Base-by-base conservation (phyloP, 35 echinoderm and acorn worm species). In the Strongylocentrotus purpuratus region DNA sequence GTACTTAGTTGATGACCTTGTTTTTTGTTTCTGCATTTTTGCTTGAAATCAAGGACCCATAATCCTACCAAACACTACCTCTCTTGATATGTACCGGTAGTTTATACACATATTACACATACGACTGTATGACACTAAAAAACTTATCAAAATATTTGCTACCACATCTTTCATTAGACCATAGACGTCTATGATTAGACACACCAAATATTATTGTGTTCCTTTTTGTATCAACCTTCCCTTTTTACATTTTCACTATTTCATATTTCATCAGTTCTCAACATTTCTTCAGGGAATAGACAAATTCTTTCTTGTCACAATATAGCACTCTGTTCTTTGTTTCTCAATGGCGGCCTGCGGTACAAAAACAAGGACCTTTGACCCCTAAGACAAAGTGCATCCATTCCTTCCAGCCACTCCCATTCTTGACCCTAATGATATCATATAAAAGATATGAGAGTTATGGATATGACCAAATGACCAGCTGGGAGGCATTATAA, bases 271-370 rank as follows among this genome's bases (percentile, higher is more conserved):
- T 28, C 65, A 28, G 65, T 78, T 3, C 28, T 28, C 65, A 5
- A 7, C 18, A 78, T 78, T 78, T 78, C 65, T 78, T 22, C 22
- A n/a, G 65, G 65, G 65, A 78, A 78, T 78, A 78, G 65, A 78
- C 65, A 78, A 22, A 78, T 78, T 78, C 65, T 78, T 28, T 78
- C 65, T 78, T 78, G 65, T 78, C 65, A 78, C 22, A 78, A 78
- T 78, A 78, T 78, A 78, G 65, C 65, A 78, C 65, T 78, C 65
- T 78, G 65, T 78, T 78, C 65, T 78, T 78, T 78, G 65, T 78
- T 78, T 78, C 65, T n/a, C 20, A 78, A 28, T n/a, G 65, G 65
- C 65, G 1, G 65, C 65, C 65, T 28, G 65, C 65, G 65, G 65
- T 78, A 78, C 65, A 78, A 15, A 78, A 78, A 78, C 65, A 78